Evolutionary conservation across 2,797 vertebrate genomes (phyloP), one percentile per base, ranked within the genome.

Genomic region (Muraenolepis orangiensis): DNA sequence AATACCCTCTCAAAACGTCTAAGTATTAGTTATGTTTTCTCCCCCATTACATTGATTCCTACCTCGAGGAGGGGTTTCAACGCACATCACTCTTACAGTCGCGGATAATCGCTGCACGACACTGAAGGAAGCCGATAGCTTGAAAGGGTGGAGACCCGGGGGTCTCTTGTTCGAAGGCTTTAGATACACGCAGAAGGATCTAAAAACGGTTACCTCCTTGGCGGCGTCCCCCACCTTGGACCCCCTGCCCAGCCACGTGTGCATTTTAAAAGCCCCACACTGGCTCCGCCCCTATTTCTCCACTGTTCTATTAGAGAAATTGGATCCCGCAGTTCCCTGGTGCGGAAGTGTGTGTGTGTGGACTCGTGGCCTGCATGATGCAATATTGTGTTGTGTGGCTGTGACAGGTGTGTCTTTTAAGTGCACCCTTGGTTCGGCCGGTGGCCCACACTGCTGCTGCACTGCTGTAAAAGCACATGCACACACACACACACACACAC

Each of bases 181-280:
- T 57, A 75, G 78, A 79, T 80, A 83, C 73, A 74, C 6, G n/a
- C 84, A 81, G 79, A 74, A 71, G 69, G 68, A 73, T 88, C 75
- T 75, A 82, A 80, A 88, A 86, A 75, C 83, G 78, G 76, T 77
- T 57, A 1, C 70, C 70, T 86, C 31, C 66, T 73, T 71, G 64
- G 61, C 70, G 78, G 69, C 84, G 69, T 74, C 82, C 38, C 29
- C 42, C 77, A 84, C 71, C 75, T 78, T 73, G 72, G 68, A 87
- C 82, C 74, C 74, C 42, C 20, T n/a, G n/a, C 57, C 13, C 61
- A 75, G 46, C 20, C 20, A 29, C 30, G 74, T 67, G 36, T 74
- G 13, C 73, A 71, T 78, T 79, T 74, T 80, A 76, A 74, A 79
- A 76, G n/a, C 73, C 51, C 72, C 68, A 71, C 78, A 81, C 81